Base-by-base conservation (phyloP, 2,113 vertebrate species). In the Varanus komodoensis region DNA sequence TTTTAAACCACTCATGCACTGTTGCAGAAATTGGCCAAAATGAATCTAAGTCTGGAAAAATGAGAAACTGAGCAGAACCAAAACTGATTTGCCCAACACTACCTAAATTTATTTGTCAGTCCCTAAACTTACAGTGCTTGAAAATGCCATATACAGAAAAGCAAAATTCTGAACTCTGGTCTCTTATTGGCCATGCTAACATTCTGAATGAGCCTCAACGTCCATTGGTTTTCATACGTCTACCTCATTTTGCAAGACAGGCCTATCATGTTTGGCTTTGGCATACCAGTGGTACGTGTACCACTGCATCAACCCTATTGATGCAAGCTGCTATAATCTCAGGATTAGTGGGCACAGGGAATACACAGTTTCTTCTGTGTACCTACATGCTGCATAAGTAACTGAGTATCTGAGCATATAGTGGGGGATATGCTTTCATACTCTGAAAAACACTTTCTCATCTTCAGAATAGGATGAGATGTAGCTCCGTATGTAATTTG, bases 201-300 rank as follows among this genome's bases (percentile, higher is more conserved):
- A 71, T n/a, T 44, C 0, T 25, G 27, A 0, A 81, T 81, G 86
- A 71, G 0, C 68, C 14, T 32, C 27, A 0, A 7, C 12, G n/a
- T 54, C 82, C 87, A 89, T 84, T 68, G 44, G 25, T 0, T 82
- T 80, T 12, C n/a, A 48, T 75, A 44, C 6, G 6, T 71, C 92
- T 86, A 71, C 19, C 15, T 90, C 74, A 50, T 17, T 64, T 82
- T 88, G 61, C 17, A 83, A 32, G n/a, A 4, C 75, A 48, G n/a
- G 12, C 25, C 73, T 38, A 27, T 38, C 0, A 19, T 0, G 74
- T 82, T 75, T 84, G 71, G n/a, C 8, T 34, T 89, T 67, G 81
- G 4, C 71, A 89, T 34, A 2, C 0, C 0, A 0, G n/a, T 6
- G 15, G 8, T 27, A 87, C 32, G 6, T 82, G 23, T 12, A 29